A percentile compares a stretch with the other conserved stretches of the same genome.
phyloP scores from a whole-genome alignment of 2,888 invertebrate genomes.

The Phania funesta region DNA sequence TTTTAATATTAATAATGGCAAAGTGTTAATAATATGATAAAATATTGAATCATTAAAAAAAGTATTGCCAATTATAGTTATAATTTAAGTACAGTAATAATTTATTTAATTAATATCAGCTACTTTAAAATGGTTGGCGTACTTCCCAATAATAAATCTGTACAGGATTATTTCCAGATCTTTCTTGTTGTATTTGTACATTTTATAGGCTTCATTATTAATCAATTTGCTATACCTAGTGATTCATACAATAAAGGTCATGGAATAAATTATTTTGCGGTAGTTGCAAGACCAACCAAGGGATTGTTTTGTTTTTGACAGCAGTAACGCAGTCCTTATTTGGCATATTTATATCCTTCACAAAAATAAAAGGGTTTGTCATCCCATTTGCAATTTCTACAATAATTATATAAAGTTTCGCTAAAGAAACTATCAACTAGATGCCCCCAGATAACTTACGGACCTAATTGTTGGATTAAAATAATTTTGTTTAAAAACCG shows the following conservation, averaged over 20 bases:
- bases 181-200: conserved; percentile 27
- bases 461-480: too few relatives aligned
- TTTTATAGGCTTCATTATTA: conserved; percentile 39
- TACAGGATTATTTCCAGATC: conserved; percentile 14
- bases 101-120: not conserved
- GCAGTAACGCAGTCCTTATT: not conserved
- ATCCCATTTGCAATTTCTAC: too few relatives aligned
- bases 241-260: conserved; percentile 25
- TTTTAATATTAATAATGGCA: not conserved
- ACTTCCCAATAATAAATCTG: conserved; percentile 13
- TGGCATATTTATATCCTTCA: too few relatives aligned
- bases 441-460: too few relatives aligned
- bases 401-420: too few relatives aligned
- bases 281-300: not conserved
- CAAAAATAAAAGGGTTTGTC: too few relatives aligned
- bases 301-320: not conserved
- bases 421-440: too few relatives aligned
- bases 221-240: conserved; percentile 1
- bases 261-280: conserved; percentile 20
- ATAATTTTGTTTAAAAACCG: too few relatives aligned
- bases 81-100: too few relatives aligned
- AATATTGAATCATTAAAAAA: conserved; percentile 9
- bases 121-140: not conserved
- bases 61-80: not conserved
- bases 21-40: not conserved